Evolutionary conservation across 2,797 vertebrate genomes (phyloP), one percentile per base, ranked within the genome.

Genomic region (Sardinella longiceps): DNA sequence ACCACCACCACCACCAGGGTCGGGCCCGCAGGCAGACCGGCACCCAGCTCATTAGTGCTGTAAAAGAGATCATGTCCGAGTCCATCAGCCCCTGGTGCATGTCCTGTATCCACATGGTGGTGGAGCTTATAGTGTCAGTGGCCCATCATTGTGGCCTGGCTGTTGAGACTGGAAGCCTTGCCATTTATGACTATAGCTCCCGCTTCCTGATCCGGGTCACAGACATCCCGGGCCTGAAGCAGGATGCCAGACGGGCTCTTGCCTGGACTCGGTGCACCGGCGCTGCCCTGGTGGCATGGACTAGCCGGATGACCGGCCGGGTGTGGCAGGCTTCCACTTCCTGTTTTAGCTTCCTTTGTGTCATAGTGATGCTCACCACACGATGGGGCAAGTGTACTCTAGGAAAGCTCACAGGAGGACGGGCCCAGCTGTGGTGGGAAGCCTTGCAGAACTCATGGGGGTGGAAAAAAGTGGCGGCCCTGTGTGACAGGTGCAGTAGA

Each of bases 91-190:
- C 96, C 84, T 97, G 96, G 93, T 97, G 96, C 87, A 92, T 97
- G 85, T 96, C 96, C 77, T 96, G 96, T 80, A 89, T 98, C 83
- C 95, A 94, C 90, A 94, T 97, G 92, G 91, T 97, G 86, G 96
- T 97, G 45, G 94, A 97, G 89, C 94, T 97, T 87, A 96, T 96
- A 20, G 96, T 96, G 77, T 95, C 96, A 77, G 94, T 97, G 90
- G 95, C 95, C 84, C 95, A 95, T 85, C 94, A 93, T 66, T 96
- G 95, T 48, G 94, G 96, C 48, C 91, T 97, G 6, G 94, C 91
- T 0, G 95, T 97, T 56, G 97, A 97, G 92, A 92, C 91, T 0
- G 94, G 95, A 39, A 95, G 92, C 5, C 82, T 95, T 77, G 93
- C 95, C 83, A 91, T 97, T 43, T 96, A 96, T 84, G 94, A 92